Evolutionary conservation across 2,113 vertebrate species (phyloP).

Genomic region (Tetrao urogallus): DNA sequence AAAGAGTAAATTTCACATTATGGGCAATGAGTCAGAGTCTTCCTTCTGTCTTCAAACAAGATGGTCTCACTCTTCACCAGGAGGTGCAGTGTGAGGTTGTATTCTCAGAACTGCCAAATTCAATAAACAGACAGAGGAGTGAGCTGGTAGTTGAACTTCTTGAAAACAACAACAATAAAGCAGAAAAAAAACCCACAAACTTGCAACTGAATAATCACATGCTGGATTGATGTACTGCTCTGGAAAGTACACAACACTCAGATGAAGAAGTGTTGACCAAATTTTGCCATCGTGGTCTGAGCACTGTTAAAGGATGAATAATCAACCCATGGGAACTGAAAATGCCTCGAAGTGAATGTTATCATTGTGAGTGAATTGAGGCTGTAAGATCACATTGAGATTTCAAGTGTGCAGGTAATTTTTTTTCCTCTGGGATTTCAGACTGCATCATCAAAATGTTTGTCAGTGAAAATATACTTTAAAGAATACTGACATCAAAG

Average conservation of each 20-base stretch:
- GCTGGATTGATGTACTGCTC: not conserved
- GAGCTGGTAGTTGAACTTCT: not conserved
- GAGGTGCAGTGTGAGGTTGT: not conserved
- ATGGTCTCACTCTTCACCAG: not conserved
- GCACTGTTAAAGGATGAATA: not conserved
- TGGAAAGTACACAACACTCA: not conserved
- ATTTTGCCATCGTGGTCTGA: not conserved
- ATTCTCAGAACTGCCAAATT: not conserved
- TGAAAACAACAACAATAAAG: not conserved
- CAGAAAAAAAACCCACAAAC: not conserved
- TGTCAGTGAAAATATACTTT: not conserved
- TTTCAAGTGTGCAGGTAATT: not conserved
- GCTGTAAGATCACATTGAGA: not conserved
- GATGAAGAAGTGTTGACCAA: rapidly evolving
- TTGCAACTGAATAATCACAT: not conserved
- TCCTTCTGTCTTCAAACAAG: not conserved
- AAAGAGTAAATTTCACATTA: not conserved
- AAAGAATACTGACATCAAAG: not conserved
- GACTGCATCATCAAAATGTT: not conserved
- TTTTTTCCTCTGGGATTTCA: not conserved
- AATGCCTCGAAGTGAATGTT: not conserved
- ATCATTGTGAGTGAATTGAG: not conserved
- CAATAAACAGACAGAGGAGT: not conserved
- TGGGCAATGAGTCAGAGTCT: not conserved
- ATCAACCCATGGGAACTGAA: not conserved